Evolutionary conservation across 2,113 vertebrate genomes (phyloP), one percentile per base, ranked within the genome.

Genomic region (Perca flavescens): DNA sequence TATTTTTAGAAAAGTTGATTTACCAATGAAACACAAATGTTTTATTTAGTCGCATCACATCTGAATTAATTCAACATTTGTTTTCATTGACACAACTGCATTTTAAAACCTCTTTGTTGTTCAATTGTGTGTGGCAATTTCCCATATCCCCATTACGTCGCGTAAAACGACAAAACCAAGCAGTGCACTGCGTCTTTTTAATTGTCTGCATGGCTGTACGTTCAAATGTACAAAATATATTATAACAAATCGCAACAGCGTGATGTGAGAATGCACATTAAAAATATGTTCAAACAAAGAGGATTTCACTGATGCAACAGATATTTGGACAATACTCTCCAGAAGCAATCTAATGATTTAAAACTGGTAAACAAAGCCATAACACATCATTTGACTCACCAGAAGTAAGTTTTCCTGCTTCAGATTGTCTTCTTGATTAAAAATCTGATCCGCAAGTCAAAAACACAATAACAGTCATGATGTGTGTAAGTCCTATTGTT

Each of bases 361-460:
- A 46, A 34, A 13, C 25, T 21, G 14, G 14, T 17, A 14, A 68
- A 31, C 4, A 80, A 70, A 84, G n/a, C 19, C 53, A 12, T 5
- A 62, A 64, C 1, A 53, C 2, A 16, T 22, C 9, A 34, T 62
- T 58, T 13, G 12, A 88, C 90, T 90, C 56, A 93, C 92, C 86
- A 77, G 36, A 61, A 5, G 15, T 11, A 54, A 17, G 1, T 70
- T 16, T 19, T 81, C 13, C 19, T 68, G 3, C 12, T 69, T 31
- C 69, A 19, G 64, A 56, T 62, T 13, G 11, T 80, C 28, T 43
- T 75, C 21, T 76, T 62, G 25, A 3, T 11, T 43, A 10, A 34
- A 67, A 66, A 65, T 49, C 34, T 5, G 50, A 74, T 68, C 47
- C 72, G 43, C 28, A 46, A 28, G 5, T 62, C 25, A 64, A 83